Percentiles rank a stretch among this genome's conserved stretches.
Evolutionary conservation across 2,888 invertebrate genomes (phyloP).

Genomic region (Catonia carolina): DNA sequence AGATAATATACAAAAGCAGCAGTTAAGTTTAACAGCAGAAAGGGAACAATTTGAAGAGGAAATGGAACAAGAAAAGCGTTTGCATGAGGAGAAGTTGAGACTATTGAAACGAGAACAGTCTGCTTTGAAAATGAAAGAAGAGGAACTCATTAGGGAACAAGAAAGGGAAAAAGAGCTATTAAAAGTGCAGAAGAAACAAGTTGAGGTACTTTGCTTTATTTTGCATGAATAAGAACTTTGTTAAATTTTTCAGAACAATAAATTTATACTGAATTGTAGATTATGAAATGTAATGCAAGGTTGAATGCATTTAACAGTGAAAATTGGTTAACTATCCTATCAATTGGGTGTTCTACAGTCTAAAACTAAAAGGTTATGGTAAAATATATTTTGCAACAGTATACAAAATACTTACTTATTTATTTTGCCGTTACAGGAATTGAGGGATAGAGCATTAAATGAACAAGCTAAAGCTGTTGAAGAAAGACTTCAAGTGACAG

Average conservation of each 20-base stretch:
- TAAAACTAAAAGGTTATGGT: too few species aligned
- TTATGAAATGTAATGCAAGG: too few species aligned
- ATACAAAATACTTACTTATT: too few species aligned
- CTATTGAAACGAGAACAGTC: constrained; percentile 21
- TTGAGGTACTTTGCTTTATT: constrained; percentile 20
- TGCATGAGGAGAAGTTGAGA: constrained; percentile 25
- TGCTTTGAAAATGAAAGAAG: constrained; percentile 25
- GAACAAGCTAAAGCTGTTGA: constrained; percentile 26
- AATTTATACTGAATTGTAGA: too few species aligned
- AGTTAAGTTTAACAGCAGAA: neutral
- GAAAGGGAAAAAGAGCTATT: constrained; percentile 25
- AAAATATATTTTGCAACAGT: too few species aligned
- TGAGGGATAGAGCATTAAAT: constrained; percentile 26
- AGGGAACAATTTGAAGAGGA: constrained; percentile 3
- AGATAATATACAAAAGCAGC: constrained; percentile 1
- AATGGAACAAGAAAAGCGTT: neutral
- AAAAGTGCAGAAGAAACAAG: constrained; percentile 20
- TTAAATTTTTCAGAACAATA: too few species aligned
- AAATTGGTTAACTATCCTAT: too few species aligned
- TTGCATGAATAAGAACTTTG: too few species aligned
- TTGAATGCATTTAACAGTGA: too few species aligned
- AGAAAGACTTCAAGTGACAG: constrained; percentile 27
- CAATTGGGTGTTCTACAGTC: too few species aligned
- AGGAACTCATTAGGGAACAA: constrained; percentile 22
- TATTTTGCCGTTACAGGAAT: too few species aligned